Base-by-base conservation (phyloP, 2,113 vertebrate genomes). In the Bos indicus region DNA sequence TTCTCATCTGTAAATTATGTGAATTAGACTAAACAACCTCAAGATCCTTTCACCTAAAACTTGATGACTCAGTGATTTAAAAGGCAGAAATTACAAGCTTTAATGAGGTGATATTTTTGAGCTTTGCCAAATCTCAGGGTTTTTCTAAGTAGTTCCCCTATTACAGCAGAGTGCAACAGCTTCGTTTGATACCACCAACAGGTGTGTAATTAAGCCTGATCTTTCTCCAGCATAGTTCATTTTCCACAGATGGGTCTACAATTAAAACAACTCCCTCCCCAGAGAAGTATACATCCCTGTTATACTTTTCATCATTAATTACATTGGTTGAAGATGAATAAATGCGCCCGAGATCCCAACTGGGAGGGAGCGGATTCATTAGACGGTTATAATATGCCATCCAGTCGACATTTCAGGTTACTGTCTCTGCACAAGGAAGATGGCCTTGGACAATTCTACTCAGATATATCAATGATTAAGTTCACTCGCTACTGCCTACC, bases 291-390 rank as follows among this genome's bases (percentile, higher is more conserved):
- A 96, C 97, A 98, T 98, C 98, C 97, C 96, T 98, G 98, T 98
- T 98, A 98, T 95, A 98, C 98, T 98, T 99, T 98, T 99, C 98
- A 94, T 98, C 98, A 98, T 99, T 99, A 99, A 99, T 99, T 99
- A 99, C 60, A 92, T 48, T 2, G 0, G 98, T 97, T 98, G 98
- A 98, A 99, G 98, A 99, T 98, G 98, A 99, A 98, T 98, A 98
- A 98, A 98, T 86, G 97, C 80, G 90, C 97, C 97, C 56, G 91
- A 98, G 97, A 98, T 98, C 98, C 98, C 98, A 99, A 92, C 30
- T 98, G 98, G 98, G 98, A 98, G 97, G 96, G 91, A 98, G 95
- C 88, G 94, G 3, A 43, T 93, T 99, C 99, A 99, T 99, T 99
- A 99, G 97, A 98, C 97, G 98, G 98, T 67, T 98, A 98, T 99